Evolutionary conservation across 2,888 invertebrate species (phyloP), one percentile per base, ranked within the genome.

Genomic region (Meandrusa payeni): DNA sequence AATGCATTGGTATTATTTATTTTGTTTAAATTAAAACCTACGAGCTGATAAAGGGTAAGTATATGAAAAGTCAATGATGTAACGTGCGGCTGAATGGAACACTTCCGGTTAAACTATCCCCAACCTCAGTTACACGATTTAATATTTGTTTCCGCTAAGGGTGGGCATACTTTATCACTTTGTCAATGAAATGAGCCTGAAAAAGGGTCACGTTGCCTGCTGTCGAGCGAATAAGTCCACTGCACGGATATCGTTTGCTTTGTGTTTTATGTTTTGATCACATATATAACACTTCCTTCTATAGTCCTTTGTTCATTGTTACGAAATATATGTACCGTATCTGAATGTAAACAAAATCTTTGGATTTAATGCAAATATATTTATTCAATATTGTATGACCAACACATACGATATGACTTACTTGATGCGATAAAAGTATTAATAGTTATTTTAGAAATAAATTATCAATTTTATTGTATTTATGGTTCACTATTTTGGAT

Each of bases 51-150:
- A n/a, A 3, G 2, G 46, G 39, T 39, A 48, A 51, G 47, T 47
- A 45, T 51, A 52, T 59, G 54, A 57, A 57, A 54, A 51, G 54
- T 55, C 52, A 52, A 58, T 56, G 51, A 50, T 54, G 52, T 41
- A 50, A 51, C 55, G 46, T 45, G 47, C 50, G 50, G 46, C 49
- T 52, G 41, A 50, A 44, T 50, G 50, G 53, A 49, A 54, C 51
- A 2, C 13, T 4, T 36, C 17, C 27, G 13, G 5, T 43, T 19
- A 29, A 32, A 15, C 9, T 37, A 17, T 12, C 41, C 41, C 10
- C 12, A 38, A 41, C 26, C 29, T 22, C 34, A 34, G 29, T 45
- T 41, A 48, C 40, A 40, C 40, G 24, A 40, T 40, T 40, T 40
- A 40, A 40, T 40, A 40, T 32, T 40, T 32, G 40, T 40, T 40